A percentile compares a stretch with the other conserved stretches of the same genome.
phyloP scores from a whole-genome alignment of 2,797 vertebrate genomes.

The Macrochelys suwanniensis region DNA sequence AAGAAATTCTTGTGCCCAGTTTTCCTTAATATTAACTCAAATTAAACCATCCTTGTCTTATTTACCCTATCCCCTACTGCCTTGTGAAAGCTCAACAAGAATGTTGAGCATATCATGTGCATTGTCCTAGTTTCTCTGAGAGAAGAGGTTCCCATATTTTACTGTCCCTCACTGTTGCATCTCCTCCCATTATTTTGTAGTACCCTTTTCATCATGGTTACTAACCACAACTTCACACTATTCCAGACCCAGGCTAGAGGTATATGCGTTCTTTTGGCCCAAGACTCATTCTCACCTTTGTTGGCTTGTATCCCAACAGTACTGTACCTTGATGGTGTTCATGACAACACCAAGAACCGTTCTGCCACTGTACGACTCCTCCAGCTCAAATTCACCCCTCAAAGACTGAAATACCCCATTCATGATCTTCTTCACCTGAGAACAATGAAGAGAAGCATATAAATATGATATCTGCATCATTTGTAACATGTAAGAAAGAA shows the following conservation, averaged over 20 bases:
- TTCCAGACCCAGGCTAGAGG: not conserved
- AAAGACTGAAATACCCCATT: conserved; percentile 95
- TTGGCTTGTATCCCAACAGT: accelerated
- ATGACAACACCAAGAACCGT: conserved; percentile 88
- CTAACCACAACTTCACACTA: not conserved
- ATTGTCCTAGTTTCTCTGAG: not conserved
- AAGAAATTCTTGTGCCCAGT: not conserved
- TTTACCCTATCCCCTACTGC: not conserved
- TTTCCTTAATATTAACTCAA: not conserved
- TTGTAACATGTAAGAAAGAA: not conserved
- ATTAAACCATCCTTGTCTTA: not conserved
- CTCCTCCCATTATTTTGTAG: not conserved
- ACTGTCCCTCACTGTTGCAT: not conserved
- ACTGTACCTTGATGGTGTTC: conserved; percentile 92
- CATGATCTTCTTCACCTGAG: conserved; percentile 97
- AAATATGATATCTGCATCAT: accelerated
- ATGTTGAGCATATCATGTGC: not conserved
- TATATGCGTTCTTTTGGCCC: accelerated
- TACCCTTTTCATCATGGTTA: not conserved
- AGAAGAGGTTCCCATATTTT: not conserved
- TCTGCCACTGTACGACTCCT: conserved; percentile 89
- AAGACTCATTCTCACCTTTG: accelerated
- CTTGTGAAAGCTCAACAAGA: not conserved
- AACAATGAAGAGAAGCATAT: not conserved
- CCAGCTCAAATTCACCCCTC: conserved; percentile 91